Conservation (phyloP, 2,888 invertebrate genomes). For the Parelbella ahira region DNA sequence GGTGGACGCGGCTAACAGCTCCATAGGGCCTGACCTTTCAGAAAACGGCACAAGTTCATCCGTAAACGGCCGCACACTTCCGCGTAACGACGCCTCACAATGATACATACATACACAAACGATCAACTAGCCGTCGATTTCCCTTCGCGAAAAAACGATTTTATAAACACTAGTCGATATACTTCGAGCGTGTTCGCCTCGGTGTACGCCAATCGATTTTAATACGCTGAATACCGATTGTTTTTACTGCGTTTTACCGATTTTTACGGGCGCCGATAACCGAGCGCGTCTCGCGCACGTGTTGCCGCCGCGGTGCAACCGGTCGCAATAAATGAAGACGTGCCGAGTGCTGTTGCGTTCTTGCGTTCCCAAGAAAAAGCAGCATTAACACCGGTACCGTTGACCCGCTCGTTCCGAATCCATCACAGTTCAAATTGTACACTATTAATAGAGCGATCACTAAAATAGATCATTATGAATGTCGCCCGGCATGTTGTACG, state of each 20-base stretch:
- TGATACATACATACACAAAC: constrained; percentile 24
- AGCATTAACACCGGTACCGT: constrained; percentile 20
- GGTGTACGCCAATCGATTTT: constrained; percentile 30
- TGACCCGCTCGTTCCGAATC: constrained; percentile 2
- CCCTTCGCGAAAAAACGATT: constrained; percentile 22
- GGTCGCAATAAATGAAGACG: constrained; percentile 42
- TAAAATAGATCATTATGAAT: too few relatives aligned
- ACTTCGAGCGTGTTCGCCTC: too few relatives aligned
- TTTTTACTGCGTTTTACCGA: constrained; percentile 36
- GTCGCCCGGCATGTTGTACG: constrained; percentile 6
- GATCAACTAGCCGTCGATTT: constrained; percentile 36
- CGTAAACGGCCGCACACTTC: constrained; percentile 32
- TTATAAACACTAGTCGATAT: too few relatives aligned
- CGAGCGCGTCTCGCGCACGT: constrained; percentile 45
- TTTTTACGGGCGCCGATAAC: constrained; percentile 33
- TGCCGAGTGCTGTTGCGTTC: constrained; percentile 9
- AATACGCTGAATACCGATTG: constrained; percentile 31
- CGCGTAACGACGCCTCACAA: constrained; percentile 32
- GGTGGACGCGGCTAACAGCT: too few relatives aligned
- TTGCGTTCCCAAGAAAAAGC: constrained; percentile 23
- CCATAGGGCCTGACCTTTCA: constrained; percentile 59
- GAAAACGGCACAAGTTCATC: constrained; percentile 45
- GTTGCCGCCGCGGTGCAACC: constrained; percentile 55
- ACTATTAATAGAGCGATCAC: constrained; percentile 21
- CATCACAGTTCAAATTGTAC: constrained; percentile 4